Percentiles rank a stretch among this genome's conserved stretches.
Conservation (phyloP, 2,888 invertebrate genomes). For the Lissocephala sabroskyi region DNA sequence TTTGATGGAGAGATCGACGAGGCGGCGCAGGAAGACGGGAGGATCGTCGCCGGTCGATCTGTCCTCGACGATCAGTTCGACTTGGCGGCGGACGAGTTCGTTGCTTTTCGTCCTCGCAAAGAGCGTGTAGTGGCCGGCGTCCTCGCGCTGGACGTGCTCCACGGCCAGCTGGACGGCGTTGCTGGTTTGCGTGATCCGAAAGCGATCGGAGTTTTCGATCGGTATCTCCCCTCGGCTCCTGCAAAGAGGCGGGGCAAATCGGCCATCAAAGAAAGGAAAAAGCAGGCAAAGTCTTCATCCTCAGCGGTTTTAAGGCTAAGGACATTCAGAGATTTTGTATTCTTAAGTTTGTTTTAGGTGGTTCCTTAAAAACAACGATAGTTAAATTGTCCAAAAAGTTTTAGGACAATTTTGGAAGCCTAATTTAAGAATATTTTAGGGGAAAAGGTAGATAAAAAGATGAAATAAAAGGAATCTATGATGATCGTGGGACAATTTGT, state of each 20-base stretch:
- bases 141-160: conserved; percentile 81
- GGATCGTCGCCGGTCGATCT: conserved; percentile 79
- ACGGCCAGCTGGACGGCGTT: conserved; percentile 83
- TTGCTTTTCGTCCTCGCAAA: conserved; percentile 77
- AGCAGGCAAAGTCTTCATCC: no score
- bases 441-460: no score
- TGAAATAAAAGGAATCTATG: no score
- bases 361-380: no score
- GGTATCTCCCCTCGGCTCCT: conserved; percentile 77
- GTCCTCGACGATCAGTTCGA: conserved; percentile 76
- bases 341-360: no score
- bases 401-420: no score
- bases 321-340: no score
- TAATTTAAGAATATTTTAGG: no score
- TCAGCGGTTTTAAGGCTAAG: no score
- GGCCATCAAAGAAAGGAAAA: no score
- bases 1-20: conserved; percentile 90
- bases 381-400: no score
- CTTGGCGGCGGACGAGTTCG: conserved; percentile 73
- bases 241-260: conserved; percentile 7
- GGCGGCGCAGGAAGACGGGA: conserved; percentile 86
- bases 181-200: conserved; percentile 74
- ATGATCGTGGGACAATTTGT: no score
- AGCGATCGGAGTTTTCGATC: conserved; percentile 78
- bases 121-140: conserved; percentile 84